Evolutionary conservation across 2,888 invertebrate species (phyloP).

Genomic region (Dasysyrphus albostriatus): DNA sequence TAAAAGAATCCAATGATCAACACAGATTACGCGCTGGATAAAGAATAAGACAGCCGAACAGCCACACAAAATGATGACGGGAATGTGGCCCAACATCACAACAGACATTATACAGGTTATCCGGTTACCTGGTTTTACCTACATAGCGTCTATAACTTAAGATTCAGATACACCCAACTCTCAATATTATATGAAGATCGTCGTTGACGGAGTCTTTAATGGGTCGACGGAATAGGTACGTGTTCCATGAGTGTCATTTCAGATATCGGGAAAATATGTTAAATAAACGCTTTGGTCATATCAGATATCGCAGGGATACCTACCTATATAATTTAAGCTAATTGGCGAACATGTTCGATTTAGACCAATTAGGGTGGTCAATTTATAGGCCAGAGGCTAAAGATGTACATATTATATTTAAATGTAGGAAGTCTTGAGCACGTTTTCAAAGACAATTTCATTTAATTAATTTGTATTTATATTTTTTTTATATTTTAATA

Average conservation of each 20-base stretch:
- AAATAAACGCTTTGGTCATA: conserved; percentile 42
- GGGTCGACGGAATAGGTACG: conserved; percentile 35
- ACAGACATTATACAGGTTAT: conserved; percentile 48
- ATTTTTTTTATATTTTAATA: conserved; percentile 15
- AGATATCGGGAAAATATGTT: conserved; percentile 67
- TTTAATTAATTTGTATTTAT: conserved; percentile 13
- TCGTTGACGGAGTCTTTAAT: conserved; percentile 35
- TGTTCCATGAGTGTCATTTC: conserved; percentile 68
- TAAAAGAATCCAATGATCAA: conserved; percentile 72
- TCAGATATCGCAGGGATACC: conserved; percentile 42
- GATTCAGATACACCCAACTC: conserved; percentile 19
- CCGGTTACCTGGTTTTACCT: conserved; percentile 18
- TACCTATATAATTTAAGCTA: conserved; percentile 35
- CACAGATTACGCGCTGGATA: conserved; percentile 59
- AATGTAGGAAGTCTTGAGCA: conserved; percentile 27
- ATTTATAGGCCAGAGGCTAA: conserved; percentile 24
- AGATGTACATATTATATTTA: conserved; percentile 5
- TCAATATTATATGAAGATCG: neutral
- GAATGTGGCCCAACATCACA: conserved; percentile 11
- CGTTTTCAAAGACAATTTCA: conserved; percentile 13
- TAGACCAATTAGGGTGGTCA: conserved; percentile 52
- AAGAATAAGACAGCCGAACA: conserved; percentile 51
- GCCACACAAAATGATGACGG: neutral
- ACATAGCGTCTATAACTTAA: neutral
- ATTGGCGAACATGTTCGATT: conserved; percentile 63